A percentile compares a stretch with the other conserved stretches of the same genome.
Evolutionary conservation across 2,888 invertebrate genomes (phyloP).

Genomic region (Monoplex corrugatus): DNA sequence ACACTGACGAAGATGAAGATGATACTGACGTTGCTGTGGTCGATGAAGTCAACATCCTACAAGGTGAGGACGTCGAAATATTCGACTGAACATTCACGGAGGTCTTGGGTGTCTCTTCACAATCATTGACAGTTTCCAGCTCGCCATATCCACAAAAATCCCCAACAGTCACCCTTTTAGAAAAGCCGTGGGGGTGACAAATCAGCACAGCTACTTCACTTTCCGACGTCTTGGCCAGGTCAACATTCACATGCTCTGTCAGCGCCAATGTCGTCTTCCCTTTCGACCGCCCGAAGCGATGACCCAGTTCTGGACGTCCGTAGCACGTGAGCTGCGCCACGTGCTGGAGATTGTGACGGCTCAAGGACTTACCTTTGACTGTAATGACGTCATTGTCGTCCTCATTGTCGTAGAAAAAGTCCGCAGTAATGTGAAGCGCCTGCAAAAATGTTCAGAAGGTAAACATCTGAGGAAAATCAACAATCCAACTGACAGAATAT

Average conservation of each 20-base stretch:
- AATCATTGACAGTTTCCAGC: too few relatives aligned
- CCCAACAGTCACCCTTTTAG: slow-evolving; percentile 26
- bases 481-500: too few relatives aligned
- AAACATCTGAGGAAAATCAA: neutral
- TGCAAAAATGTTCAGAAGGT: neutral
- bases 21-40: neutral
- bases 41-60: neutral
- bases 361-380: neutral
- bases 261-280: neutral
- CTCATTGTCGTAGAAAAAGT: slow-evolving; percentile 26
- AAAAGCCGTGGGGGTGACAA: slow-evolving; percentile 26
- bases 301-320: slow-evolving; percentile 11
- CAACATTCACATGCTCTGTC: neutral
- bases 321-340: slow-evolving; percentile 15
- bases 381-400: neutral
- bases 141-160: slow-evolving; percentile 26
- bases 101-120: too few relatives aligned
- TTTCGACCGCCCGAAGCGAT: neutral
- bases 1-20: neutral
- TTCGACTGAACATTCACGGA: too few relatives aligned
- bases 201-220: neutral
- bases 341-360: neutral
- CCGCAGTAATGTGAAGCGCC: neutral
- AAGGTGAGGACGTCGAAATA: too few relatives aligned
- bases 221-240: neutral